phyloP scores from a whole-genome alignment of 2,113 vertebrate species.

The Microtus montanus region DNA sequence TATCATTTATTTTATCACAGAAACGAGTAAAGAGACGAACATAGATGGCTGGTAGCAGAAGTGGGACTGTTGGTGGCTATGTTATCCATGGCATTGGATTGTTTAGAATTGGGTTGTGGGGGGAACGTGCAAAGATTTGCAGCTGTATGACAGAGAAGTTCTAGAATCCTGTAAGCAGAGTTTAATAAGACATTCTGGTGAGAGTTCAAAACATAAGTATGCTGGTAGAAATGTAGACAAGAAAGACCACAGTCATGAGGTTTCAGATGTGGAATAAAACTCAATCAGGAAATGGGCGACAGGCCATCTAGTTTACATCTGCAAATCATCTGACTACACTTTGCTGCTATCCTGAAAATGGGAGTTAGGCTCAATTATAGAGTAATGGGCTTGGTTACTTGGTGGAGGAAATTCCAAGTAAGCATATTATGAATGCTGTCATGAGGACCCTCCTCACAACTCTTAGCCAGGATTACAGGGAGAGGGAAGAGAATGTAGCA shows the following conservation, averaged over 20 bases:
- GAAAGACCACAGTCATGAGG: neutral
- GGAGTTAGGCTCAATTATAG: neutral
- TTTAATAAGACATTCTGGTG: neutral
- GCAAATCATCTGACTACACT: neutral
- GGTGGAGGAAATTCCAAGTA: neutral
- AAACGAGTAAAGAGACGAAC: neutral
- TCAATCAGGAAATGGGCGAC: neutral
- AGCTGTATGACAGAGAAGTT: neutral
- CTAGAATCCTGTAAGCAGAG: neutral
- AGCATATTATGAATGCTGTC: neutral
- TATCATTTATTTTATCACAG: neutral
- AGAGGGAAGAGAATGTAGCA: neutral
- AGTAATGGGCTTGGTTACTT: neutral
- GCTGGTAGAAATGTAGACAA: neutral
- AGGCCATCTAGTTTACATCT: neutral
- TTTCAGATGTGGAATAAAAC: neutral
- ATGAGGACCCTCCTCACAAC: neutral
- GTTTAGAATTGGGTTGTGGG: neutral
- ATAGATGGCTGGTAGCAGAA: neutral
- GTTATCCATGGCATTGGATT: too few species aligned
- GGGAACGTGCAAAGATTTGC: neutral
- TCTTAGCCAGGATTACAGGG: neutral
- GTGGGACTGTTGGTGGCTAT: too few species aligned
- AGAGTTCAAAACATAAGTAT: neutral
- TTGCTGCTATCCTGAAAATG: neutral